Base-by-base conservation (phyloP, 2,797 vertebrate genomes). In the Acestrorhynchus altus region DNA sequence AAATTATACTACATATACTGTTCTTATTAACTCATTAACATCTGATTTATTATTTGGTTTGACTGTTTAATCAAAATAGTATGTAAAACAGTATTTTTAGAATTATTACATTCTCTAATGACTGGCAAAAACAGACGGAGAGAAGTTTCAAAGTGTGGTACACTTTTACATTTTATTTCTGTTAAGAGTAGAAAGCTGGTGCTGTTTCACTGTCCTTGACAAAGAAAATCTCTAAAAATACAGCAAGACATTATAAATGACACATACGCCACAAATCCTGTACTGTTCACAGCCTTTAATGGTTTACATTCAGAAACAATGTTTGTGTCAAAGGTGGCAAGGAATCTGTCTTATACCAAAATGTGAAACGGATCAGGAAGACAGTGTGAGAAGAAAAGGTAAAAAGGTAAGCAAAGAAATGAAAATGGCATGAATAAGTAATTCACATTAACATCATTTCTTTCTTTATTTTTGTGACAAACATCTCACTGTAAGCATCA, bases 101-200 rank as follows among this genome's bases (percentile, higher is more conserved):
- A 12, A 44, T 65, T n/a, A 8, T 15, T 24, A 64, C 20, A 64
- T n/a, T 31, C 10, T 39, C 16, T 61, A 18, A 26, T 11, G n/a
- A 73, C 13, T 46, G 28, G 72, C 24, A 65, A 42, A 42, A 66
- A 75, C 15, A 35, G 24, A 28, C 40, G 35, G 31, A 60, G 1
- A 74, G 20, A 78, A 24, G 20, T 26, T 46, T 52, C 26, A 39
- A 28, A 60, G 18, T 39, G 28, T 15, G 61, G 64, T 12, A 54
- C 61, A 65, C 59, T 15, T 40, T 59, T 80, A 49, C 72, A 80
- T 71, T 80, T 80, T 65, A 80, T 71, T 72, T 59, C 57, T 61
- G 47, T 47, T 20, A 80, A 39, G 54, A 68, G 56, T 74, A 22
- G 54, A 79, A 79, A 80, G 73, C 73, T 76, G 78, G 78, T 76